These are phyloP conservation scores for Colius striatus DNA, from an alignment of 2,113 vertebrate genomes.

Conservation along the genomic window DNA sequence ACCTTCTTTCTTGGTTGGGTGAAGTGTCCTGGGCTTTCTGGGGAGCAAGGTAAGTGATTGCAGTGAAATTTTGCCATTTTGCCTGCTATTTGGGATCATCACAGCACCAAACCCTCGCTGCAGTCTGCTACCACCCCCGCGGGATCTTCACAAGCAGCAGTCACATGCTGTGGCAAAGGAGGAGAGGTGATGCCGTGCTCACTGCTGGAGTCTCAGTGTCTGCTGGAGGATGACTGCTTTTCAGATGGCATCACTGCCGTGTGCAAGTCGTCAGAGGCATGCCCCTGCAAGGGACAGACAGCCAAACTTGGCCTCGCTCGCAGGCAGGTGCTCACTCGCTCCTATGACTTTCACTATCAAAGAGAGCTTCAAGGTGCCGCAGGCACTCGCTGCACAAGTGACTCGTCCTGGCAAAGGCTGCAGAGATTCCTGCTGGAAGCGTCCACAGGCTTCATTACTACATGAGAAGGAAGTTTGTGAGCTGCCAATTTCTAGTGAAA, in stretches of 20 bases:
- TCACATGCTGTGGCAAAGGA: not conserved
- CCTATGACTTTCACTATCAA: constrained; percentile 36
- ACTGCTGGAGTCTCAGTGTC: not conserved
- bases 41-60: too few species aligned
- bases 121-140: not conserved
- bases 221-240: not conserved
- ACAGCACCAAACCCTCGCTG: too few species aligned
- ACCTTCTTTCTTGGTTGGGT: too few species aligned
- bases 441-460: constrained; percentile 9
- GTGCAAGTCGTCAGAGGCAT: not conserved
- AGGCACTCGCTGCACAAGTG: not conserved
- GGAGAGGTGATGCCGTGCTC: not conserved
- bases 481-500: constrained; percentile 48
- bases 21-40: too few species aligned
- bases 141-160: not conserved
- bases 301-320: not conserved
- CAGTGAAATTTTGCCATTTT: too few species aligned
- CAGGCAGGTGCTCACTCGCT: constrained; percentile 57
- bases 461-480: constrained; percentile 23
- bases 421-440: constrained; percentile 15
- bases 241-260: not conserved
- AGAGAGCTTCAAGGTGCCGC: not conserved
- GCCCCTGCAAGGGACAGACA: constrained; percentile 34
- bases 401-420: constrained; percentile 40
- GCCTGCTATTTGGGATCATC: too few species aligned